phyloP scores from a whole-genome alignment of 2,888 invertebrate genomes.

The Patella depressa region DNA sequence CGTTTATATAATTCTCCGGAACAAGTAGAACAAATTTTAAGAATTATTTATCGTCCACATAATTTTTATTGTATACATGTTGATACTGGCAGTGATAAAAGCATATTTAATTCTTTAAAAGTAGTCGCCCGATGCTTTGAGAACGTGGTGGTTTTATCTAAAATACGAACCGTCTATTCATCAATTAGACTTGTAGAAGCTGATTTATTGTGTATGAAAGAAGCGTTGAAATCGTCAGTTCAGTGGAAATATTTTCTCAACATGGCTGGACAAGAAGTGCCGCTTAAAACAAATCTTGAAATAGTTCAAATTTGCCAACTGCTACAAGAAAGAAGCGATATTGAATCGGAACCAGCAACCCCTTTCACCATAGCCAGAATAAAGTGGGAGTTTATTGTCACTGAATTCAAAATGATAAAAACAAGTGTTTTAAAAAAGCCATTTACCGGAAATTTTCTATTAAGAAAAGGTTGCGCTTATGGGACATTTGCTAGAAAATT shows the following conservation, averaged over 20 bases:
- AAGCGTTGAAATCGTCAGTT: constrained; percentile 30
- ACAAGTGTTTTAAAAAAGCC: constrained; percentile 38
- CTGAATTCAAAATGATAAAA: constrained; percentile 29
- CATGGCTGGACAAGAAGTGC: constrained; percentile 66
- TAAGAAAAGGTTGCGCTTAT: constrained; percentile 63
- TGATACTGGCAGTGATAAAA: constrained; percentile 37
- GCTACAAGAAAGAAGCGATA: constrained; percentile 67
- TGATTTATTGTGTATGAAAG: constrained; percentile 48
- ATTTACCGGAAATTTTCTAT: constrained; percentile 37
- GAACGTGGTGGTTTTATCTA: constrained; percentile 55
- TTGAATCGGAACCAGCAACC: constrained; percentile 49
- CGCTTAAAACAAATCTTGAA: constrained; percentile 66
- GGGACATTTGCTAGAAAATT: constrained; percentile 60
- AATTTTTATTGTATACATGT: constrained; percentile 68
- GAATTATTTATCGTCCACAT: constrained; percentile 63
- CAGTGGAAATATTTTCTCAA: constrained; percentile 70
- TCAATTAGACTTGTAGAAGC: constrained; percentile 44
- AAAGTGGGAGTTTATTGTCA: constrained; percentile 31
- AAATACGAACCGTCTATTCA: constrained; percentile 43
- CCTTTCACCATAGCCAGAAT: constrained; percentile 30
- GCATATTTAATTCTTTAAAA: constrained; percentile 27
- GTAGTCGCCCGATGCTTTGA: constrained; percentile 49
- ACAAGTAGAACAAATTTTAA: constrained; percentile 56
- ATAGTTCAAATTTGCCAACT: constrained; percentile 62
- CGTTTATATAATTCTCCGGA: constrained; percentile 50